Percentiles rank a stretch among this genome's conserved stretches.
These are phyloP conservation scores for Phortica magna DNA, from an alignment of 2,888 invertebrate genomes.

Conservation along the genomic window DNA sequence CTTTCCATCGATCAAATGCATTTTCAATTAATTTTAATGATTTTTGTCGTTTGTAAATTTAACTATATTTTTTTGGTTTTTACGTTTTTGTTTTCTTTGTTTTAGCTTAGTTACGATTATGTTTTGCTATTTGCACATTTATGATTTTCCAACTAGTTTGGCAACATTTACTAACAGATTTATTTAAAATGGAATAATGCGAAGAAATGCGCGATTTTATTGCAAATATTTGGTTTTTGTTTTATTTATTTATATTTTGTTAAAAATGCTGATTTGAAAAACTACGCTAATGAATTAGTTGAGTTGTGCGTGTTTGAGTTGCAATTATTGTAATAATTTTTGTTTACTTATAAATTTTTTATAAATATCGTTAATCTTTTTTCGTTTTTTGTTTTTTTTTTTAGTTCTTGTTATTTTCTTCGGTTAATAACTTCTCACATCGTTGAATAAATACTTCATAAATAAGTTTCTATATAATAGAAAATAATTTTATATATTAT, in stretches of 20 bases:
- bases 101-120: not conserved
- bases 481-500: constrained; percentile 52
- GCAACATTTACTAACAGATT: constrained; percentile 2
- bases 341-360: constrained; percentile 33
- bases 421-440: constrained; percentile 31
- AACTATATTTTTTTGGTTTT: not conserved
- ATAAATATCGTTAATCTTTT: constrained; percentile 12
- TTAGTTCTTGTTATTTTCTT: constrained; percentile 29
- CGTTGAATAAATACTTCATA: constrained; percentile 28
- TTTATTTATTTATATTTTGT: constrained; percentile 28
- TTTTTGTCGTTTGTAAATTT: not conserved
- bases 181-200: not conserved
- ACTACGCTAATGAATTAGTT: constrained; percentile 33
- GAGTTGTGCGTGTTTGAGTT: constrained; percentile 49
- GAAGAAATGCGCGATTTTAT: not conserved
- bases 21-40: too few relatives aligned
- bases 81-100: not conserved
- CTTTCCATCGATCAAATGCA: too few relatives aligned
- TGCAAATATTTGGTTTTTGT: constrained; percentile 39
- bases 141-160: not conserved
- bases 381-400: constrained; percentile 32
- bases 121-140: not conserved
- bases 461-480: constrained; percentile 65
- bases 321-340: constrained; percentile 43
- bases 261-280: constrained; percentile 20